Base-by-base conservation (phyloP, 1,140 invertebrate genomes). In the Drosophila sechellia region DNA sequence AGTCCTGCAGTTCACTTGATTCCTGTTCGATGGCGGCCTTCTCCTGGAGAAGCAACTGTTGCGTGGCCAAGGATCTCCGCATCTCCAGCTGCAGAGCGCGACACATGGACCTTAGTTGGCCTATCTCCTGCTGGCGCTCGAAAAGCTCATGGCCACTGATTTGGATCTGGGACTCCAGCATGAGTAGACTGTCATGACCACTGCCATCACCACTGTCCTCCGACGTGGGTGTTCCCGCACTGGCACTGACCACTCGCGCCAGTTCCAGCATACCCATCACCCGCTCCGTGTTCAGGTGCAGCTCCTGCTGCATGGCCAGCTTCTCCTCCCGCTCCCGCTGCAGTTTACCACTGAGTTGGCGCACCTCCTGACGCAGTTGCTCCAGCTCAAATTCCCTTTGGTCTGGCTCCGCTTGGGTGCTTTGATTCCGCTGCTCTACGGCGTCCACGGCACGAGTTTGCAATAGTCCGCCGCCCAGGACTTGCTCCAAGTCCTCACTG, bases 121-220 rank as follows among this genome's bases (percentile, higher is more conserved):
- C 94, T 53, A 96, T 96, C 92, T 96, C 95, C n/a, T 95, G 92
- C 79, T 96, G 95, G 42, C 96, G 95, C 81, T 94, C 94, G 13
- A 95, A 94, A 0, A 96, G 94, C 43, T 96, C 94, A 86, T 96
- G 94, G n/a, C 95, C 94, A 1, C 96, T 95, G 10, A 95, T 94
- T 65, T 96, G 95, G 37, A 96, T 93, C 81, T 96, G 95, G 10
- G 94, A 94, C 89, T 96, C 96, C 45, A 97, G 92, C 60, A 96
- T 95, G 12, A 96, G 92, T 22, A 97, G 93, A 79, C 95, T 96
- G 66, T 95, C 95, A 15, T 94, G 94, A 1, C 95, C 94, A n/a
- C 92, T 93, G 52, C 81, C 81, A 40, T 87, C 83, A 11, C 92
- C 93, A 39, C 95, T 94, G n/a, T 93, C 93, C 15, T 93, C 93